These are phyloP conservation scores for Cryptocephalus moraei DNA, from an alignment of 2,888 invertebrate species.

Conservation along the genomic window DNA sequence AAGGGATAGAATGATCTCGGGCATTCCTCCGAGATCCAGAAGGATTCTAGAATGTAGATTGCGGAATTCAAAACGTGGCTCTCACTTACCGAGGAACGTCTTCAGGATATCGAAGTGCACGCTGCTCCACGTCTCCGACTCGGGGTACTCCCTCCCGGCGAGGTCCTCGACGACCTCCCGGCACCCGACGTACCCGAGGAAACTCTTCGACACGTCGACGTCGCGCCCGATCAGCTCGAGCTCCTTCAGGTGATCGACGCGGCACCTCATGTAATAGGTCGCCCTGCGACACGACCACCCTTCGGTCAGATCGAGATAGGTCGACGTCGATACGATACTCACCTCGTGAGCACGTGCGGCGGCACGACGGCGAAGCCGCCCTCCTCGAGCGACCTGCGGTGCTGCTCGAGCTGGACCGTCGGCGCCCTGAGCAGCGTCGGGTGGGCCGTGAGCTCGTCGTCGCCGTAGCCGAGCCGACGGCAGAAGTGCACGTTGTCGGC, in stretches of 20 bases:
- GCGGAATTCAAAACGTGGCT: too few relatives aligned
- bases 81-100: slow-evolving; percentile 29
- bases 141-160: slow-evolving; percentile 1
- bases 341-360: slow-evolving; percentile 22
- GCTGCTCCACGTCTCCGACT: slow-evolving; percentile 22
- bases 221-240: slow-evolving; percentile 32
- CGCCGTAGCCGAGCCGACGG: slow-evolving; percentile 39
- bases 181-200: slow-evolving; percentile 27
- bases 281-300: slow-evolving; percentile 10
- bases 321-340: too few relatives aligned
- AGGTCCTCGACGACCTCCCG: slow-evolving; percentile 7
- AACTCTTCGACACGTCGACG: slow-evolving; percentile 33
- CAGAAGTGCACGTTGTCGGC: slow-evolving; percentile 19
- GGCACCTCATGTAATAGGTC: slow-evolving; percentile 10
- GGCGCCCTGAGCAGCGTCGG: slow-evolving; percentile 47
- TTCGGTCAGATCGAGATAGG: slow-evolving; percentile 15
- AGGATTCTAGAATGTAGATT: too few relatives aligned
- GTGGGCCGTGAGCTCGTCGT: slow-evolving; percentile 43
- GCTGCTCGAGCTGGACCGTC: slow-evolving; percentile 48
- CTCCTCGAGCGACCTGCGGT: slow-evolving; percentile 50
- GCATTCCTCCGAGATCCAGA: too few relatives aligned
- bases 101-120: slow-evolving; percentile 26
- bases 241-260: slow-evolving; percentile 31
- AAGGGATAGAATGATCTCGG: too few relatives aligned
- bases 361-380: slow-evolving; percentile 43